A percentile compares a stretch with the other conserved stretches of the same genome.
Conservation (phyloP, 2,888 invertebrate genomes). For the Epicampocera succincta region DNA sequence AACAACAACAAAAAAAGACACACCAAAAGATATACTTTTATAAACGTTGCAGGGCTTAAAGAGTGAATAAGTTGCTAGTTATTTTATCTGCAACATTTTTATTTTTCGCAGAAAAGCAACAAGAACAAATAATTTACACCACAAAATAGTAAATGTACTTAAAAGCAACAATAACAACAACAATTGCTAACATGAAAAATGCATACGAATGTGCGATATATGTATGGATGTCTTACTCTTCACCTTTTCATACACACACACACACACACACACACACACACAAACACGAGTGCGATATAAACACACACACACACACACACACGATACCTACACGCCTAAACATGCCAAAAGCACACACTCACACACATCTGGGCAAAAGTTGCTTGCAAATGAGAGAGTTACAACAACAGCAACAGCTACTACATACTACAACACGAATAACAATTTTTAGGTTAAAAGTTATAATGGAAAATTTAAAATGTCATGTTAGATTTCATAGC, state of each 20-base stretch:
- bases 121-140: conserved; percentile 45
- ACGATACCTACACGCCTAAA: too few species aligned
- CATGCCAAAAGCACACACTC: too few species aligned
- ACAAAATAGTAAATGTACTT: conserved; percentile 55
- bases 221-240: not conserved
- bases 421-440: not conserved
- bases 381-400: conserved; percentile 10
- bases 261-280: not conserved
- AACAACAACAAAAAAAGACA: not conserved
- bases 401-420: not conserved
- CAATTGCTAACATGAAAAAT: conserved; percentile 14
- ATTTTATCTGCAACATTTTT: conserved; percentile 60
- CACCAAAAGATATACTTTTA: conserved; percentile 5
- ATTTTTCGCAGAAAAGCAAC: not conserved
- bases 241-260: not conserved
- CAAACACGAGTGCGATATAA: too few species aligned
- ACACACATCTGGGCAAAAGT: conserved; percentile 8
- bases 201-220: not conserved
- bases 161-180: conserved; percentile 17
- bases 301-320: not conserved
- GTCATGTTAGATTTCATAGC: conserved; percentile 45
- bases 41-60: conserved; percentile 54
- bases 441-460: conserved; percentile 50
- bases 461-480: conserved; percentile 56
- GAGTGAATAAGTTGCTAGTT: conserved; percentile 58